Conservation (phyloP, 1,140 invertebrate genomes). For the Pemphigus obesinymphae region DNA sequence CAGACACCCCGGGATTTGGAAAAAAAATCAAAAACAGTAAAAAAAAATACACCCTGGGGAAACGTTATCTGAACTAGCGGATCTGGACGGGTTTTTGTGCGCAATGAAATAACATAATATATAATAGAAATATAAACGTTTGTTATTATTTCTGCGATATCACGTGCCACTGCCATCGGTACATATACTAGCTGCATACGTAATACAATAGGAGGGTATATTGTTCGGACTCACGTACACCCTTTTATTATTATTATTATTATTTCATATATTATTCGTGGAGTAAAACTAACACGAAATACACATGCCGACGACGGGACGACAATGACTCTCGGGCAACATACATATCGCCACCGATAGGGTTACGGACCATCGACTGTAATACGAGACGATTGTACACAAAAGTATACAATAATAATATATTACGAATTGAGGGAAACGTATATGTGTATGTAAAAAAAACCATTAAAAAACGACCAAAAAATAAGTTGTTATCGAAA, state of each 20-base stretch:
- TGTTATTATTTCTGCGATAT: slow-evolving; percentile 36
- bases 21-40: neutral
- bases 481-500: slow-evolving; percentile 37
- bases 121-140: slow-evolving; percentile 35
- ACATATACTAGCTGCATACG: neutral
- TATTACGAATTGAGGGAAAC: slow-evolving; percentile 26
- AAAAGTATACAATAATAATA: slow-evolving; percentile 16
- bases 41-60: slow-evolving; percentile 37
- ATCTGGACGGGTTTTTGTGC: neutral
- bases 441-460: neutral
- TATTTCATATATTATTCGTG: neutral
- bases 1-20: neutral
- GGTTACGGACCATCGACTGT: slow-evolving; percentile 23
- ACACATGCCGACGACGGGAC: neutral
- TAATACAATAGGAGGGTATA: slow-evolving; percentile 22
- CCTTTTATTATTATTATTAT: slow-evolving; percentile 26
- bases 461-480: slow-evolving; percentile 34
- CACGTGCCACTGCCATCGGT: slow-evolving; percentile 19
- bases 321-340: slow-evolving; percentile 24
- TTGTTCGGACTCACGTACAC: slow-evolving; percentile 25
- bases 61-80: slow-evolving; percentile 17
- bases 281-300: neutral
- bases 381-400: slow-evolving; percentile 19
- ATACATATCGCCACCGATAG: neutral
- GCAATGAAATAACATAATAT: neutral